A percentile compares a stretch with the other conserved stretches of the same genome.
Conservation (phyloP, 2,113 vertebrate species). For the Tenebrosternarchus preto region DNA sequence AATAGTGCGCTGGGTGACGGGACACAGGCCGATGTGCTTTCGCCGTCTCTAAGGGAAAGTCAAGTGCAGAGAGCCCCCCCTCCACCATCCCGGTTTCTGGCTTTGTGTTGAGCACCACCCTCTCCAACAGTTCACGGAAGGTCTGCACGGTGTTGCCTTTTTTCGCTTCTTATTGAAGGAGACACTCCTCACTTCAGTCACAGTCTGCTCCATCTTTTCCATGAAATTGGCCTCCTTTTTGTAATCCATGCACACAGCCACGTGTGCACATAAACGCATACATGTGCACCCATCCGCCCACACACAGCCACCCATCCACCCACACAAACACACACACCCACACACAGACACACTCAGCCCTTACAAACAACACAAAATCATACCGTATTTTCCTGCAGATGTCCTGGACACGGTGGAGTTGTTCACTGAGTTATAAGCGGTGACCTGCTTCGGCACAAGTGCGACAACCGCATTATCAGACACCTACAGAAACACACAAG, state of each 20-base stretch:
- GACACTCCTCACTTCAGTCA: constrained; percentile 32
- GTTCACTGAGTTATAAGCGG: constrained; percentile 95
- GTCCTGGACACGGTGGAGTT: constrained; percentile 96
- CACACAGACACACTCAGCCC: background rate
- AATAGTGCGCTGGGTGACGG: constrained; percentile 22
- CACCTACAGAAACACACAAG: constrained; percentile 73
- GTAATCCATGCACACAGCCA: background rate
- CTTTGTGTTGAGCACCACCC: constrained; percentile 26
- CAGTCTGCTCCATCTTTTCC: background rate
- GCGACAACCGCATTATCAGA: constrained; percentile 93
- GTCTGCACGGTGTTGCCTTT: constrained; percentile 32
- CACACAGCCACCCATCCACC: background rate
- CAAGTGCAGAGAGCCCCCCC: constrained; percentile 42
- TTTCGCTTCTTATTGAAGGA: constrained; percentile 30
- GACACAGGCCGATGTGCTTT: too few species aligned
- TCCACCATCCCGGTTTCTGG: constrained; percentile 14
- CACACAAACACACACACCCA: background rate
- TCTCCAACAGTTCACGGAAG: constrained; percentile 26
- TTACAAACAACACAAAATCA: constrained; percentile 20
- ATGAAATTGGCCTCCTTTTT: background rate
- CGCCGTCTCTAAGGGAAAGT: constrained; percentile 43
- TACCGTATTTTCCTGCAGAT: constrained; percentile 96
- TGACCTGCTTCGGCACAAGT: constrained; percentile 96
- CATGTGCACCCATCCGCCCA: background rate
- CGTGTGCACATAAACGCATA: background rate